Evolutionary conservation across 2,797 vertebrate genomes (phyloP), one percentile per base, ranked within the genome.

Genomic region (Podargus strigoides): DNA sequence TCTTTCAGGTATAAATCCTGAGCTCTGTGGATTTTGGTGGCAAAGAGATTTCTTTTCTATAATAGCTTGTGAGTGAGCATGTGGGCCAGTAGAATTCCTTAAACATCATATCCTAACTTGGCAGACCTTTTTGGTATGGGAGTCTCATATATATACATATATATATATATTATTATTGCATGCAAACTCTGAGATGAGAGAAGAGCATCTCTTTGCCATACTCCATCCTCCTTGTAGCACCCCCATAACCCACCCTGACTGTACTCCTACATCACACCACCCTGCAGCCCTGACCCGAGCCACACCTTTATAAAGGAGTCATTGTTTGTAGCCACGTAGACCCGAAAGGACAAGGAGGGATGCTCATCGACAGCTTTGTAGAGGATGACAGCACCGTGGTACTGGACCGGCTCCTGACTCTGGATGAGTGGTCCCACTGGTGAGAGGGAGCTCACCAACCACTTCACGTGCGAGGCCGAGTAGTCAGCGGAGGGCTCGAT

Each of bases 301-400:
- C 59, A 3, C 53, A 98, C 98, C 97, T 98, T 98, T 94, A 99
- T 98, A 91, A 99, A 98, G 11, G 98, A 99, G 22, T 98, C 90
- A 3, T 98, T 99, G 97, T 99, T 99, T 36, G 98, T 97, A 52
- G 98, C 98, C 92, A 99, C 90, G 39, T 98, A 99, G 78, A 99
- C 95, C 12, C 98, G 98, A 77, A 99, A 99, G 82, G 97, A 98
- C 87, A 98, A 98, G 50, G 97, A 97, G 20, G 97, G 97, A 62
- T 96, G 97, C 52, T 95, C 87, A 3, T 98, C 97, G 2, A 98
- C 59, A 49, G 97, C 98, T 82, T 98, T 98, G 97, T 99, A 99
- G 92, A 99, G 96, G 95, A 99, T 97, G 72, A 99, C 98, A 0
- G 98, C 98, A 0, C 98, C 98, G 0, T 99, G 98, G 87, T 98